Percentiles rank a stretch among this genome's conserved stretches.
Evolutionary conservation across 1,140 invertebrate genomes (phyloP).

Genomic region (Drosophila ogumai): DNA sequence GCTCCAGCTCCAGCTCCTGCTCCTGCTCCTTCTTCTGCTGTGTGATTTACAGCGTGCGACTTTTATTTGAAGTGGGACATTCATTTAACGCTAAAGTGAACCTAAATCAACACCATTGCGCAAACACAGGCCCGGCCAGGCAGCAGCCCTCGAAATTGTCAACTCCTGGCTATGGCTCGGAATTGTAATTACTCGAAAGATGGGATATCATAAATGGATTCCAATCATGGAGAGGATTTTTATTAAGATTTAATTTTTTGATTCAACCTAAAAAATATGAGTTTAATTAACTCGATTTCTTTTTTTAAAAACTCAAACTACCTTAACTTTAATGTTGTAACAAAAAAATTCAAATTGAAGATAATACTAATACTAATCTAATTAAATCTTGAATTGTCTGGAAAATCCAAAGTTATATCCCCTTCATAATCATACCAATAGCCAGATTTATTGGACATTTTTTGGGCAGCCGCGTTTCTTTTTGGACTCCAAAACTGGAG

Average conservation of each 20-base stretch:
- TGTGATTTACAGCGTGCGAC: conserved; percentile 82
- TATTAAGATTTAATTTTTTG: too few species aligned
- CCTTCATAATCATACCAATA: not conserved
- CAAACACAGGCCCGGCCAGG: not conserved
- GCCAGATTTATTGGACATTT: conserved; percentile 2
- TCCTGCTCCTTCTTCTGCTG: conserved; percentile 46
- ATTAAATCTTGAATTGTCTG: not conserved
- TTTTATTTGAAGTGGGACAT: conserved; percentile 83
- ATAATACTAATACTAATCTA: too few species aligned
- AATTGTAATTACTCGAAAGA: conserved; percentile 27
- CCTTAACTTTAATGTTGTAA: too few species aligned
- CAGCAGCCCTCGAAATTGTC: conserved; percentile 15
- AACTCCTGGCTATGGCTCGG: conserved; percentile 8
- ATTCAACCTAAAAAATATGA: too few species aligned
- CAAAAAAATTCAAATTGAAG: not conserved
- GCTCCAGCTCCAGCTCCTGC: not conserved
- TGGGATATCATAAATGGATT: conserved; percentile 2
- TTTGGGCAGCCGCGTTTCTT: conserved; percentile 8
- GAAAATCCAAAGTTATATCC: not conserved
- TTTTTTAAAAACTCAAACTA: not conserved
- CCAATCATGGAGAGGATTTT: not conserved
- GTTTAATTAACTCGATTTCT: not conserved
- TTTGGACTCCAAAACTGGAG: not conserved
- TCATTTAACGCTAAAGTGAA: conserved; percentile 83
- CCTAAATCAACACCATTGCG: conserved; percentile 78